phyloP scores from a whole-genome alignment of 2,888 invertebrate genomes.

The Coleophora flavipennella region DNA sequence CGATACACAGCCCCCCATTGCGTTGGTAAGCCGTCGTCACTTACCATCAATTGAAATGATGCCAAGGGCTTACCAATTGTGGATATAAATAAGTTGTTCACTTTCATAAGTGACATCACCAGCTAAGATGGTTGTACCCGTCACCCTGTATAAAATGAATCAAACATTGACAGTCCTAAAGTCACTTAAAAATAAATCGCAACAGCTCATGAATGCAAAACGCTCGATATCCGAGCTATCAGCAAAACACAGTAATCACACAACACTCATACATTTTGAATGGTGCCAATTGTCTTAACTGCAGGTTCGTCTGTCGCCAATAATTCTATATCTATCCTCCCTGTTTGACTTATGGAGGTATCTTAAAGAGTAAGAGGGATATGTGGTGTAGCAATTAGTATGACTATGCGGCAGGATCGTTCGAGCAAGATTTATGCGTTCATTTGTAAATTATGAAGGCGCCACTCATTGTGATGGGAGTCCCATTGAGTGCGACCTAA shows the following conservation, averaged over 20 bases:
- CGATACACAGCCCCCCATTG: too few species aligned
- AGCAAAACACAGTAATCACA: slow-evolving; percentile 22
- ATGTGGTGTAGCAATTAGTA: slow-evolving; percentile 30
- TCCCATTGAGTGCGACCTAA: slow-evolving; percentile 55
- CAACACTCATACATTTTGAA: slow-evolving; percentile 38
- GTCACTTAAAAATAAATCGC: neutral
- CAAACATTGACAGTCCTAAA: neutral
- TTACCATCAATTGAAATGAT: too few species aligned
- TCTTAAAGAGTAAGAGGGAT: slow-evolving; percentile 16
- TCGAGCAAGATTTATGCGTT: slow-evolving; percentile 58
- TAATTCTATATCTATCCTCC: slow-evolving; percentile 15
- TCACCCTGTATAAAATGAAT: neutral
- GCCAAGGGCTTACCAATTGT: too few species aligned
- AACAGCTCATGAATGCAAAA: slow-evolving; percentile 7
- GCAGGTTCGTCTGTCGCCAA: slow-evolving; percentile 18
- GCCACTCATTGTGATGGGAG: slow-evolving; percentile 66
- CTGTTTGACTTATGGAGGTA: slow-evolving; percentile 5
- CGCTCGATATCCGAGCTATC: slow-evolving; percentile 1
- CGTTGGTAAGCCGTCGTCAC: too few species aligned
- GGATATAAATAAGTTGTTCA: too few species aligned
- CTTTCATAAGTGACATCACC: too few species aligned
- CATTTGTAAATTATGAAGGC: slow-evolving; percentile 68
- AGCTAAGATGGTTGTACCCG: too few species aligned
- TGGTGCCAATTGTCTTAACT: slow-evolving; percentile 26
- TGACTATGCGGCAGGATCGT: slow-evolving; percentile 36